Conservation (phyloP, 2,888 invertebrate genomes). For the Leptinotarsa peninsularis region DNA sequence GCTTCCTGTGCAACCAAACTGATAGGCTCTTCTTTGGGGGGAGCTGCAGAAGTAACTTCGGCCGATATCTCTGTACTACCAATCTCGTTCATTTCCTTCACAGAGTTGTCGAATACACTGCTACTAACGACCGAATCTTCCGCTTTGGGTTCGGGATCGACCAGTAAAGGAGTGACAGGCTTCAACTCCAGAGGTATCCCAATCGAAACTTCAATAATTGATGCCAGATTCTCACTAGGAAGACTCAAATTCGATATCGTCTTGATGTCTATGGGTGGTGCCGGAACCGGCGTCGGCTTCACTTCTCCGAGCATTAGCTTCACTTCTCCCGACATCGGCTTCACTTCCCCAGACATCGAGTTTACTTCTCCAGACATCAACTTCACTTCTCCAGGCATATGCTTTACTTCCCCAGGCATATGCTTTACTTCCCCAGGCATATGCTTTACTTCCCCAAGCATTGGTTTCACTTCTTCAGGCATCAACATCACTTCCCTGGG, state of each 20-base stretch:
- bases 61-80: not conserved
- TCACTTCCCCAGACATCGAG: no score
- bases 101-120: not conserved
- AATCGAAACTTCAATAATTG: not conserved
- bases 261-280: constrained; percentile 30
- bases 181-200: no score
- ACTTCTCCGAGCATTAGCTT: no score
- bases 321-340: no score
- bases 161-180: not conserved
- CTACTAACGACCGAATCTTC: constrained; percentile 6
- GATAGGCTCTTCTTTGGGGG: not conserved
- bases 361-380: no score
- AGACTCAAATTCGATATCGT: constrained; percentile 44
- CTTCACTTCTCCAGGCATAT: no score
- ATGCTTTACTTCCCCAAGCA: no score
- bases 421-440: no score
- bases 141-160: not conserved
- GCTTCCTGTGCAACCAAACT: constrained; percentile 16
- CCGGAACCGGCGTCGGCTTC: no score
- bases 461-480: no score
- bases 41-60: not conserved
- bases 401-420: no score
- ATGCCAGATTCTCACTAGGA: constrained; percentile 27
- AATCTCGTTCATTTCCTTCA: not conserved
- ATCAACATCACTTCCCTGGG: no score